Conservation (phyloP, 23 tunicate genomes). For the Diplosoma virens region DNA sequence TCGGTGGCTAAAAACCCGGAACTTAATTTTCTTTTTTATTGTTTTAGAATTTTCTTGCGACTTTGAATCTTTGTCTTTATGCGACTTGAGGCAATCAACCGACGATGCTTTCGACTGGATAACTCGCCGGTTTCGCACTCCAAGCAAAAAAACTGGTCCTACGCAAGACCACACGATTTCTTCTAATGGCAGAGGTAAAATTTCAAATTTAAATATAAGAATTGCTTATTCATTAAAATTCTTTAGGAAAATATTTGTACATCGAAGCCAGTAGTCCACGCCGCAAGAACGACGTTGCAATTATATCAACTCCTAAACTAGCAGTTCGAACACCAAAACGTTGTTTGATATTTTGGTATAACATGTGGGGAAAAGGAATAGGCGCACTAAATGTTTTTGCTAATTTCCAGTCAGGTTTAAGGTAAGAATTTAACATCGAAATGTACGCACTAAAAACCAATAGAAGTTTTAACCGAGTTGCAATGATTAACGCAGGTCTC, state of each 20-base stretch:
- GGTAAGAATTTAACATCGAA: neutral
- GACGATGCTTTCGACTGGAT: slow-evolving; percentile 75
- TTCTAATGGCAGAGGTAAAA: slow-evolving; percentile 23
- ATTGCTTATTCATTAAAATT: no score
- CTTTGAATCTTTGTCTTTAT: slow-evolving; percentile 43
- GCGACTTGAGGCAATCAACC: slow-evolving; percentile 54
- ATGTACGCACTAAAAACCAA: neutral
- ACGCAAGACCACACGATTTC: slow-evolving; percentile 56
- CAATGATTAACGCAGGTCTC: neutral
- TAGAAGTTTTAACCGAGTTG: neutral
- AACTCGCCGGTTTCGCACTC: slow-evolving; percentile 31
- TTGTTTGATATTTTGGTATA: slow-evolving; percentile 84
- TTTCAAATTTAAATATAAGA: no score
- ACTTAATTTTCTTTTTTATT: neutral
- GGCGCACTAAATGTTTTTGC: slow-evolving; percentile 57
- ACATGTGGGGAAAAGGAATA: slow-evolving; percentile 76
- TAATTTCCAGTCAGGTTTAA: slow-evolving; percentile 5
- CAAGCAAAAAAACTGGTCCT: slow-evolving; percentile 80
- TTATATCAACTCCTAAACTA: slow-evolving; percentile 44
- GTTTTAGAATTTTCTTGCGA: slow-evolving; percentile 61
- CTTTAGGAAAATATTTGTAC: slow-evolving; percentile 64
- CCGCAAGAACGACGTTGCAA: slow-evolving; percentile 30
- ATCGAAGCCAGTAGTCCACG: slow-evolving; percentile 77
- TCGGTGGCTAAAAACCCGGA: neutral
- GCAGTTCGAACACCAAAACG: slow-evolving; percentile 30